phyloP scores from a whole-genome alignment of 2,888 invertebrate genomes.

The Caenorhabditis sp. region DNA sequence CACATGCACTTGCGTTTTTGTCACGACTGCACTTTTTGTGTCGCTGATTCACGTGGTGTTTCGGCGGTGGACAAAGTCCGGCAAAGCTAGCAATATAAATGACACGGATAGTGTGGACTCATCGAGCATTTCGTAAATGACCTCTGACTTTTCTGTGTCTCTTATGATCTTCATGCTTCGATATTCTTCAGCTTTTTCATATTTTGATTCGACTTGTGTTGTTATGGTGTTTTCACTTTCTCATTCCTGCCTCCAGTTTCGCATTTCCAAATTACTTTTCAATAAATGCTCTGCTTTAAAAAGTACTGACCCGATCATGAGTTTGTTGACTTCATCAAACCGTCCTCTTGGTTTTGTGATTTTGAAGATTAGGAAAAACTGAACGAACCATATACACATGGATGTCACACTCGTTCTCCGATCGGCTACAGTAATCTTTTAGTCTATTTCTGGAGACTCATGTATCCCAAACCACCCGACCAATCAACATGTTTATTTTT shows the following conservation, averaged over 20 bases:
- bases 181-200: constrained; percentile 11
- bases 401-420: too few relatives aligned
- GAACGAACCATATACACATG: too few relatives aligned
- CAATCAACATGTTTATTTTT: constrained; percentile 28
- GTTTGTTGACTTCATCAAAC: too few relatives aligned
- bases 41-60: constrained; percentile 52
- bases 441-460: too few relatives aligned
- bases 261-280: too few relatives aligned
- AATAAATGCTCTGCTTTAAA: too few relatives aligned
- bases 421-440: too few relatives aligned
- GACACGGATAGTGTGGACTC: constrained; percentile 50
- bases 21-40: constrained; percentile 49
- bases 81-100: constrained; percentile 28
- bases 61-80: constrained; percentile 55
- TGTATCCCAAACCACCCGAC: too few relatives aligned
- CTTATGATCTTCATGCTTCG: background rate
- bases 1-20: constrained; percentile 49
- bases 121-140: constrained; percentile 25
- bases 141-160: background rate
- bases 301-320: too few relatives aligned
- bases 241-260: too few relatives aligned
- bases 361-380: too few relatives aligned
- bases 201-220: constrained; percentile 34
- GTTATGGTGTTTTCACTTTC: background rate
- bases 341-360: too few relatives aligned